A percentile compares a stretch with the other conserved stretches of the same genome.
Conservation (phyloP, 2,888 invertebrate species). For the Thecophora atra region DNA sequence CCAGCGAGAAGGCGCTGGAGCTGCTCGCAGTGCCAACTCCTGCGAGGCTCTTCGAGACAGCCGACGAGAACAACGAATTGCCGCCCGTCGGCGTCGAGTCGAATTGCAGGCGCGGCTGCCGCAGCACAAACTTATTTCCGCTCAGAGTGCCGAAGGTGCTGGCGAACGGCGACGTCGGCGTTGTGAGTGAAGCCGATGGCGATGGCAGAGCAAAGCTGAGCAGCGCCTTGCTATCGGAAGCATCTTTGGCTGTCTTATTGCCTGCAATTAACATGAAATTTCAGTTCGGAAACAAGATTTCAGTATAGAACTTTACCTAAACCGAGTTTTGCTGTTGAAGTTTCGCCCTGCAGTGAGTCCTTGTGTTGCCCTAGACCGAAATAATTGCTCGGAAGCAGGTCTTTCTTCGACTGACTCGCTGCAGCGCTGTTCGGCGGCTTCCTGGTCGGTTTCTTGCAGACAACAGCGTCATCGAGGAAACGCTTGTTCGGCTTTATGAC, state of each 20-base stretch:
- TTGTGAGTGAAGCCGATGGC: neutral
- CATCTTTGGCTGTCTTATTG: constrained; percentile 44
- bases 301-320: constrained; percentile 14
- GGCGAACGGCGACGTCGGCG: constrained; percentile 22
- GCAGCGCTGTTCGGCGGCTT: neutral
- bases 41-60: constrained; percentile 32
- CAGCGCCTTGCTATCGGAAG: constrained; percentile 21
- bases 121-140: constrained; percentile 56
- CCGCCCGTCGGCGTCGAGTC: constrained; percentile 45
- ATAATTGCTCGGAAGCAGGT: constrained; percentile 50
- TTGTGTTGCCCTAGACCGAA: constrained; percentile 49
- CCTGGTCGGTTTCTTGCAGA: constrained; percentile 47
- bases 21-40: neutral
- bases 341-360: neutral
- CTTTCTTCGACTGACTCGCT: constrained; percentile 40
- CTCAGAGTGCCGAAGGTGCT: constrained; percentile 32
- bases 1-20: constrained; percentile 14
- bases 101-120: constrained; percentile 62
- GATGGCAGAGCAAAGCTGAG: neutral
- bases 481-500: constrained; percentile 89
- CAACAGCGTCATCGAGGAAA: constrained; percentile 76
- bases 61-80: constrained; percentile 26
- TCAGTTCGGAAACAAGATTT: neutral
- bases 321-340: constrained; percentile 29
- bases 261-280: constrained; percentile 32